A percentile compares a stretch with the other conserved stretches of the same genome.
phyloP scores from a whole-genome alignment of 2,888 invertebrate genomes.

The Tanytarsus gracilentus region DNA sequence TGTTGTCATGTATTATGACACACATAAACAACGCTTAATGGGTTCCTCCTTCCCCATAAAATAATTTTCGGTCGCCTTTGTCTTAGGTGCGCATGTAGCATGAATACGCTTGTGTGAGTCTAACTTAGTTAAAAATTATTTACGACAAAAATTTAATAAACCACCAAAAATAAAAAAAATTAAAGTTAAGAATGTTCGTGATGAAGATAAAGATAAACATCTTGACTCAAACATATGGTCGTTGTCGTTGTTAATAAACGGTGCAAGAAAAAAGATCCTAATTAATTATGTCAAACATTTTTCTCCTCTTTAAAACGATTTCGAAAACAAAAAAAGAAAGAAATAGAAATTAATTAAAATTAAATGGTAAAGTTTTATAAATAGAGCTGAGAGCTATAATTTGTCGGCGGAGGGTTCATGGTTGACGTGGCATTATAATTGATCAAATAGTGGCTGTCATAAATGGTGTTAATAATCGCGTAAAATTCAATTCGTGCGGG shows the following conservation, averaged over 20 bases:
- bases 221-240: constrained; percentile 7
- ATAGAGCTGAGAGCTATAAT: neutral
- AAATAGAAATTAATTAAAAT: constrained; percentile 1
- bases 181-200: no score
- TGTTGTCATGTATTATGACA: neutral
- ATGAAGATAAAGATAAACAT: no score
- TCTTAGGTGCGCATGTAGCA: no score
- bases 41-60: no score
- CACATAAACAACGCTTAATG: neutral
- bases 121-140: no score
- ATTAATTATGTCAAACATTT: constrained; percentile 13
- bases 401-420: constrained; percentile 4
- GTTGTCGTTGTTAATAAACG: neutral
- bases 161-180: no score
- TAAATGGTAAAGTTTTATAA: neutral
- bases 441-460: constrained; percentile 4
- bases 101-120: no score
- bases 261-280: neutral
- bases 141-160: no score
- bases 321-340: neutral
- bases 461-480: constrained; percentile 14
- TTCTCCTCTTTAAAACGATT: neutral
- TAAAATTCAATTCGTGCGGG: neutral
- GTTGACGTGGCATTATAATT: constrained; percentile 1
- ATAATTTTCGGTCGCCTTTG: no score